Conservation (phyloP, 1,140 invertebrate genomes). For the Drosophila lacteicornis region DNA sequence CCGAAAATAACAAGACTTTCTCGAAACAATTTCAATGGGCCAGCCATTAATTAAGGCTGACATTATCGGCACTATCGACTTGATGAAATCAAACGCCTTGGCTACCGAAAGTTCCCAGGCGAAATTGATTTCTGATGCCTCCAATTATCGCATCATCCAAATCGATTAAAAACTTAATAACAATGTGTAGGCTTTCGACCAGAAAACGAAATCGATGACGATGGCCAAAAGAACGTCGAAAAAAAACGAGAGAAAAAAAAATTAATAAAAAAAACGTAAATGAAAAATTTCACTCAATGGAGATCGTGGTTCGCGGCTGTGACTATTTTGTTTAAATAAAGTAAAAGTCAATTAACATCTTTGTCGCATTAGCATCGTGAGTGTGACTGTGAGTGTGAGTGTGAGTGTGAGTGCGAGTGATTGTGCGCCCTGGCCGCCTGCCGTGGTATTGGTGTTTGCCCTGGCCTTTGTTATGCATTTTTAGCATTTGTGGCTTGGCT, state of each 20-base stretch:
- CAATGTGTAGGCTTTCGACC: conserved; percentile 8
- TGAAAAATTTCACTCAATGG: conserved; percentile 65
- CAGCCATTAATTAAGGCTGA: neutral
- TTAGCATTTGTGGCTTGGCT: conserved; percentile 34
- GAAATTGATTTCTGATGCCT: conserved; percentile 31
- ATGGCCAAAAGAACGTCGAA: conserved; percentile 13
- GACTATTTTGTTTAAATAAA: conserved; percentile 78
- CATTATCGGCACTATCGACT: neutral
- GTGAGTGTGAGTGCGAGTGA: conserved; percentile 22
- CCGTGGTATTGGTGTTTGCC: conserved; percentile 29
- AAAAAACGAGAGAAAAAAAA: neutral
- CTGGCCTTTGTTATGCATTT: conserved; percentile 72
- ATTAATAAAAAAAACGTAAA: conserved; percentile 42
- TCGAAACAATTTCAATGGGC: neutral
- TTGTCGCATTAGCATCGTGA: conserved; percentile 73
- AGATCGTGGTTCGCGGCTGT: conserved; percentile 44
- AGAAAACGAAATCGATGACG: conserved; percentile 47
- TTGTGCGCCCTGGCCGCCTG: neutral
- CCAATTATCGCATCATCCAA: conserved; percentile 38
- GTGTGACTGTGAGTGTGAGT: conserved; percentile 26
- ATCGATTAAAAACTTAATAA: conserved; percentile 43
- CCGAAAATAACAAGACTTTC: conserved; percentile 15
- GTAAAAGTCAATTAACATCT: conserved; percentile 84
- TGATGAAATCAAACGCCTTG: conserved; percentile 8
- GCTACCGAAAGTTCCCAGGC: conserved; percentile 15